phyloP scores from a whole-genome alignment of 2,888 invertebrate species.

The Hydrotaea cyrtoneurina region DNA sequence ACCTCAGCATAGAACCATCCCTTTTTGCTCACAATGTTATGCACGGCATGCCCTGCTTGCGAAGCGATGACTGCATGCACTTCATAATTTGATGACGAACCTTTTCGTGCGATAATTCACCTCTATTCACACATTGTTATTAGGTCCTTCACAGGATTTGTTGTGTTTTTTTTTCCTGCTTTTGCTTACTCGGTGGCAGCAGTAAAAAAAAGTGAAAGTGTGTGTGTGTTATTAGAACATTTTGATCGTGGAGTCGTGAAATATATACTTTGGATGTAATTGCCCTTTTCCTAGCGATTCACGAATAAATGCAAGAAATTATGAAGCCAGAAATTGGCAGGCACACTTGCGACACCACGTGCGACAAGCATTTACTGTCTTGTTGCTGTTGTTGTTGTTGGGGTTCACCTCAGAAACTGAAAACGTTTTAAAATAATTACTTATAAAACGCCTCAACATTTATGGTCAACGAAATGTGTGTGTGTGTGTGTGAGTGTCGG shows the following conservation, averaged over 20 bases:
- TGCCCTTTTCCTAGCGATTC: neutral
- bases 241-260: neutral
- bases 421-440: slow-evolving; percentile 39
- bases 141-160: slow-evolving; percentile 25
- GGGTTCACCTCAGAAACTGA: neutral
- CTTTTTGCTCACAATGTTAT: neutral
- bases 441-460: slow-evolving; percentile 16
- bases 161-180: neutral
- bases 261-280: slow-evolving; percentile 17
- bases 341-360: slow-evolving; percentile 3
- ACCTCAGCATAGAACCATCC: neutral
- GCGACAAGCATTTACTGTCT: slow-evolving; percentile 22
- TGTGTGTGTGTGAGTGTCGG: too few relatives aligned
- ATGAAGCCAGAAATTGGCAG: slow-evolving; percentile 19
- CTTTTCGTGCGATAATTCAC: slow-evolving; percentile 33
- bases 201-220: neutral
- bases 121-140: slow-evolving; percentile 48
- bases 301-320: neutral
- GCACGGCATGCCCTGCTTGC: neutral
- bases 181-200: neutral
- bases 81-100: slow-evolving; percentile 13
- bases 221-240: neutral
- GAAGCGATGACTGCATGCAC: slow-evolving; percentile 20
- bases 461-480: slow-evolving; percentile 9
- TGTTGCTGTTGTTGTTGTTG: neutral